Evolutionary conservation across 2,797 vertebrate genomes (phyloP), one percentile per base, ranked within the genome.

Genomic region (Gallinago stenura): DNA sequence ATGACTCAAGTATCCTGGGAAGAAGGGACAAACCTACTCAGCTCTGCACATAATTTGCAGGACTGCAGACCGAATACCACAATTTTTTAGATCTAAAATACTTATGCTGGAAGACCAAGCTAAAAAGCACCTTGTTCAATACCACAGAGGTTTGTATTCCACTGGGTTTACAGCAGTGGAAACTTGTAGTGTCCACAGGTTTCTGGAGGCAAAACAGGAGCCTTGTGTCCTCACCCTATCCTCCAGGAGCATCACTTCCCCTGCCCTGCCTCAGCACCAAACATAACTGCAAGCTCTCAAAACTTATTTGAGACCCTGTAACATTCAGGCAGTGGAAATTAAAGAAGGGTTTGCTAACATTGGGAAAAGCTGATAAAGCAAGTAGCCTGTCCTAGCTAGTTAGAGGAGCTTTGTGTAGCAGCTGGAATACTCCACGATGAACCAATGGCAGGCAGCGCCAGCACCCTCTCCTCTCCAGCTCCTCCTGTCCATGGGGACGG

Each of bases 211-310:
- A 79, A 66, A 70, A 48, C 20, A 31, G 43, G 2, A 79, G 41
- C 19, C 8, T 43, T 8, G 4, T n/a, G 33, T 3, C 56, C 31
- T 35, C 26, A 51, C 3, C 26, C n/a, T 78, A 11, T 6, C 25
- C 37, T 75, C 33, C 37, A 54, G 18, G 0, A 56, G 0, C 26
- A 15, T 37, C 6, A 0, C 17, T 37, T 66, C 15, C n/a, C n/a
- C 30, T 62, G n/a, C 20, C 30, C 64, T 76, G 17, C n/a, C 66
- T 80, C 56, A 84, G 41, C 46, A 61, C 43, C 56, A 54, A n/a
- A 45, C 16, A 14, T 35, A 72, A 26, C 7, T 35, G 60, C 37
- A 70, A 43, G 14, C 16, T 64, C 60, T 78, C 61, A 50, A 56
- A 60, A 62, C 9, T 66, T 20, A 60, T 58, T 35, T 66, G 33